Conservation (phyloP, 2,888 invertebrate species). For the Seira musarum region DNA sequence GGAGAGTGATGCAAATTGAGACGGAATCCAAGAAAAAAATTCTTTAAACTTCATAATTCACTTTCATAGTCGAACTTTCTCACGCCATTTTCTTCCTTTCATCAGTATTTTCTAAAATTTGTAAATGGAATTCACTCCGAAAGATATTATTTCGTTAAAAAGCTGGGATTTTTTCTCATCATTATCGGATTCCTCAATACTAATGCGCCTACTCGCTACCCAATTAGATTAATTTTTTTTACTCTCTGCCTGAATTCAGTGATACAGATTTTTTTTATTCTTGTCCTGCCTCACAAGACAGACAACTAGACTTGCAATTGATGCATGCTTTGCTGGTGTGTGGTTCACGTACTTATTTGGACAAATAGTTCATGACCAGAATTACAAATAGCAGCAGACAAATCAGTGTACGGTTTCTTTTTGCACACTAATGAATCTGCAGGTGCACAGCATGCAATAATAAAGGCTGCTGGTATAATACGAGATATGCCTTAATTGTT, state of each 20-base stretch:
- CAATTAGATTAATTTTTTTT: conserved; percentile 9
- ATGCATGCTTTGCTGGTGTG: too few relatives aligned
- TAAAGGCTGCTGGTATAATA: background rate
- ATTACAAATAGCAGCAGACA: background rate
- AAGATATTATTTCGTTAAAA: background rate
- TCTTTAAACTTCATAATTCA: too few relatives aligned
- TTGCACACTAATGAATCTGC: background rate
- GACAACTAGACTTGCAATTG: too few relatives aligned
- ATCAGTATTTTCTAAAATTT: background rate
- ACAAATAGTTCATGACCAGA: background rate
- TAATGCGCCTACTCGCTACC: background rate
- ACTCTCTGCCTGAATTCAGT: too few relatives aligned
- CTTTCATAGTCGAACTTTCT: background rate
- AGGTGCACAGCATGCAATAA: background rate
- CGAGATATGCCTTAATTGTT: background rate
- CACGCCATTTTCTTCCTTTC: conserved; percentile 23
- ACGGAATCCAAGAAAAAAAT: too few relatives aligned
- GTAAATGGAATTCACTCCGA: background rate
- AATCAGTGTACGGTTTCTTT: background rate
- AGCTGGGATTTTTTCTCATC: conserved; percentile 24
- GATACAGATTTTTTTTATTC: too few relatives aligned
- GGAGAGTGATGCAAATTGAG: too few relatives aligned
- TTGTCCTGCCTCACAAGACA: too few relatives aligned
- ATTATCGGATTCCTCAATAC: conserved; percentile 14
- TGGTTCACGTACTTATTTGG: background rate